Conservation (phyloP, 2,113 vertebrate species). For the Isichthys henryi region DNA sequence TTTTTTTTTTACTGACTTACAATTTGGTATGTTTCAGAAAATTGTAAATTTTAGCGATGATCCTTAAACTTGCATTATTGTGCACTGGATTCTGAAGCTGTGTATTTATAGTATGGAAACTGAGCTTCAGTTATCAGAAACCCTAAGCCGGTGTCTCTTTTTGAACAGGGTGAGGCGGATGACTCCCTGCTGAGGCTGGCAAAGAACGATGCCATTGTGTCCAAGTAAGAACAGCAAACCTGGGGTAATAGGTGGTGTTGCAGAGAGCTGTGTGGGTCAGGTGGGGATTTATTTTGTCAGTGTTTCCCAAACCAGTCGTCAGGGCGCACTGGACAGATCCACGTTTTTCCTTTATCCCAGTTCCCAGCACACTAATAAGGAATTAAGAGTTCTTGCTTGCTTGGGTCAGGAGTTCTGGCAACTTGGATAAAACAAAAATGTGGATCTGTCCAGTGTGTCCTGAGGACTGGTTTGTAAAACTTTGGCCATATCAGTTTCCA, state of each 20-base stretch:
- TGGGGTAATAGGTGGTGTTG: background rate
- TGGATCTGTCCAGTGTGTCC: background rate
- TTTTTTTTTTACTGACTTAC: background rate
- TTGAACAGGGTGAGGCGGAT: constrained; percentile 79
- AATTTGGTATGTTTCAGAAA: background rate
- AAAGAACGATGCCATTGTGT: constrained; percentile 75
- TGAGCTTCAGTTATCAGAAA: background rate
- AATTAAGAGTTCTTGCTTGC: background rate
- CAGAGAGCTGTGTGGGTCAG: background rate
- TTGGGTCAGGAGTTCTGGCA: background rate
- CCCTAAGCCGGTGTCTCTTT: too few species aligned
- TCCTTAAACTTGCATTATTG: background rate
- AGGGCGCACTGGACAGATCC: background rate
- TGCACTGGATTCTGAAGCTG: background rate
- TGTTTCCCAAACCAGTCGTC: background rate
- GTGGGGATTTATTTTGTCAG: background rate
- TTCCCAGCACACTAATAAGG: background rate
- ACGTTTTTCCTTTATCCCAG: background rate
- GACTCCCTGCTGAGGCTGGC: constrained; percentile 89
- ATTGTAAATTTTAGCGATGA: background rate
- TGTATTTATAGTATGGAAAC: background rate
- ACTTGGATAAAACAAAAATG: background rate
- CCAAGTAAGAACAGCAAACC: constrained; percentile 67
- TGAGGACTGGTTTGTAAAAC: background rate
- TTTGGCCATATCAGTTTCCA: background rate